These are phyloP conservation scores for Aricia agestis DNA, from an alignment of 1,140 invertebrate genomes.

Conservation along the genomic window DNA sequence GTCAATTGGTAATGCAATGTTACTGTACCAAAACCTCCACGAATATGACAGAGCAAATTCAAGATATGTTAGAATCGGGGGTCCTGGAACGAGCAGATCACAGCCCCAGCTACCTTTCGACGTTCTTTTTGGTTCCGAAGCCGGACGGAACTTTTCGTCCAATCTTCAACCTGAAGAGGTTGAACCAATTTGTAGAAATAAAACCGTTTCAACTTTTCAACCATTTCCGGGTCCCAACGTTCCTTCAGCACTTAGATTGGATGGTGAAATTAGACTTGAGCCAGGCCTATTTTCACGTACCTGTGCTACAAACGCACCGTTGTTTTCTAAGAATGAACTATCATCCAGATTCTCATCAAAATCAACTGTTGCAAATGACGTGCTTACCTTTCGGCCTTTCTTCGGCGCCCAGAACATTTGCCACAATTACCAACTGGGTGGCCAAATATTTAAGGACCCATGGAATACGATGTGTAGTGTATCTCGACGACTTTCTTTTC, in stretches of 20 bases:
- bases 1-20: slow-evolving; percentile 1
- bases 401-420: slow-evolving; percentile 46
- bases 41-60: slow-evolving; percentile 17
- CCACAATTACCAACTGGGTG: slow-evolving; percentile 49
- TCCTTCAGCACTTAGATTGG: slow-evolving; percentile 41
- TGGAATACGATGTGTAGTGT: slow-evolving; percentile 36
- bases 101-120: slow-evolving; percentile 30
- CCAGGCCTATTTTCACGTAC: slow-evolving; percentile 47
- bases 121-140: slow-evolving; percentile 34
- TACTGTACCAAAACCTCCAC: slow-evolving; percentile 18
- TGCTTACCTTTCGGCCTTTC: slow-evolving; percentile 43
- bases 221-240: slow-evolving; percentile 34
- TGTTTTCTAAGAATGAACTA: slow-evolving; percentile 40
- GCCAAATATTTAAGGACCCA: slow-evolving; percentile 36
- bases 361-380: slow-evolving; percentile 40
- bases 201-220: slow-evolving; percentile 31
- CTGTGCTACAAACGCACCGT: slow-evolving; percentile 38
- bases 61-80: slow-evolving; percentile 20
- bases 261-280: slow-evolving; percentile 43
- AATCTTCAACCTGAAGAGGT: slow-evolving; percentile 41
- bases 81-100: slow-evolving; percentile 23
- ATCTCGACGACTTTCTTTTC: too few species aligned
- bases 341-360: slow-evolving; percentile 18
- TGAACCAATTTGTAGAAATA: slow-evolving; percentile 33
- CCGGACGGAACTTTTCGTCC: slow-evolving; percentile 24